Evolutionary conservation across 1,140 invertebrate genomes (phyloP).

Genomic region (Apocrypta bakeri): DNA sequence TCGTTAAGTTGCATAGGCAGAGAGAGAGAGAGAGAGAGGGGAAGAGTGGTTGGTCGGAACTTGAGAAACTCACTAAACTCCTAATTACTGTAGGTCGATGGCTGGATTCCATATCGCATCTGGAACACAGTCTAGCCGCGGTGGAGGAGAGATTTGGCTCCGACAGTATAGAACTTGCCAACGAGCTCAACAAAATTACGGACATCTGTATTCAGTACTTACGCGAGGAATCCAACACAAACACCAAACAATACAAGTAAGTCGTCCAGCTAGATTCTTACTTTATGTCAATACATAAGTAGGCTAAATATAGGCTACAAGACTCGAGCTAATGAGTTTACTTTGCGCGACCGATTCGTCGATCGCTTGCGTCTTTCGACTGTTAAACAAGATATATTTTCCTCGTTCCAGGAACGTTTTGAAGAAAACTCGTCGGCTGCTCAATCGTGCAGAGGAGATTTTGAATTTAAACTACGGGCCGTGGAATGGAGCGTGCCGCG

Average conservation of each 20-base stretch:
- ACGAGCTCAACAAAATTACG: constrained; percentile 75
- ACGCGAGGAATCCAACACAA: constrained; percentile 55
- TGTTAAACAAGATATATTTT: not conserved
- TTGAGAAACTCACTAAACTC: not conserved
- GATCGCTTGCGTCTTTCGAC: not conserved
- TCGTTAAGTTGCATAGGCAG: not conserved
- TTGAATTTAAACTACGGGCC: constrained; percentile 63
- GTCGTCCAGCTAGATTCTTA: not conserved
- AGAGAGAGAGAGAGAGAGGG: too few species aligned
- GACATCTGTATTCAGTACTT: constrained; percentile 67
- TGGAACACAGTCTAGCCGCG: constrained; percentile 71
- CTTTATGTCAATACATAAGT: too few species aligned
- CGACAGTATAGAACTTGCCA: constrained; percentile 76
- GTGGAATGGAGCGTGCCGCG: constrained; percentile 62
- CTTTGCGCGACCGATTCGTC: too few species aligned
- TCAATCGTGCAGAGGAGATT: constrained; percentile 62
- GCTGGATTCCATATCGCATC: constrained; percentile 69
- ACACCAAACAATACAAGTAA: constrained; percentile 63
- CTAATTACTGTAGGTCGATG: constrained; percentile 63
- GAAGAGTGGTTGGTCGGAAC: not conserved
- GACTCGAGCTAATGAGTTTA: not conserved
- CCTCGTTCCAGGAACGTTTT: constrained; percentile 59
- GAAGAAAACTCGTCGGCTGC: constrained; percentile 58
- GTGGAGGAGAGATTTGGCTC: constrained; percentile 75
- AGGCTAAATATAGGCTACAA: not conserved